Conservation (phyloP, 2,888 invertebrate genomes). For the Drosophila neonasuta region DNA sequence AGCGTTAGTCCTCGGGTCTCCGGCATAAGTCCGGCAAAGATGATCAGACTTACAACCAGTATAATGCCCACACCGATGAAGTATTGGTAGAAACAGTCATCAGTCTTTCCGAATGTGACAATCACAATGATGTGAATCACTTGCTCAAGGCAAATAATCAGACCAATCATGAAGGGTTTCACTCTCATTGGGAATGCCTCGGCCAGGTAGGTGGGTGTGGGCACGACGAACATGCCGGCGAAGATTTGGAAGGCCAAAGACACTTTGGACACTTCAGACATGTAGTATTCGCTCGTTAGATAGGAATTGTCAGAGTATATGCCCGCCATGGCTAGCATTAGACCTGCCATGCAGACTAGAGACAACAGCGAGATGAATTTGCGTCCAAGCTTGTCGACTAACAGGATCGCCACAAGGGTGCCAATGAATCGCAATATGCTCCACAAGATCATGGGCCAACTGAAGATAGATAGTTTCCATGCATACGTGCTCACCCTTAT, state of each 20-base stretch:
- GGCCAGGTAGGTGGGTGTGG: slow-evolving; percentile 69
- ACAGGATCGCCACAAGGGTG: slow-evolving; percentile 40
- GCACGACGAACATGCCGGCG: slow-evolving; percentile 68
- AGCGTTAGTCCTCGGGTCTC: slow-evolving; percentile 61
- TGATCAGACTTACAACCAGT: slow-evolving; percentile 44
- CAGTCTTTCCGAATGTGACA: slow-evolving; percentile 30
- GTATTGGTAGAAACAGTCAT: slow-evolving; percentile 45
- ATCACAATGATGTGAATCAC: slow-evolving; percentile 67
- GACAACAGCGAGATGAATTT: slow-evolving; percentile 62
- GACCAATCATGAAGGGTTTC: slow-evolving; percentile 69
- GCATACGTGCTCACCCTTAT: slow-evolving; percentile 48
- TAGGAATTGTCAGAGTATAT: slow-evolving; percentile 47
- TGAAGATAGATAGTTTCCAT: slow-evolving; percentile 11
- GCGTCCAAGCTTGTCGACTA: slow-evolving; percentile 68
- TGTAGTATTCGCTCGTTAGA: slow-evolving; percentile 34
- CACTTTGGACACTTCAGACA: slow-evolving; percentile 58
- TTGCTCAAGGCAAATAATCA: slow-evolving; percentile 68
- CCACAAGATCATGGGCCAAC: slow-evolving; percentile 62
- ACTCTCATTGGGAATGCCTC: slow-evolving; percentile 75
- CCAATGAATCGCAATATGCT: slow-evolving; percentile 70
- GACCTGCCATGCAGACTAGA: slow-evolving; percentile 61
- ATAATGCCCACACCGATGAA: slow-evolving; percentile 65
- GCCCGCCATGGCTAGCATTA: slow-evolving; percentile 66
- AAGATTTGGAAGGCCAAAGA: slow-evolving; percentile 70
- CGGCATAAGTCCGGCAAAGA: slow-evolving; percentile 54